Base-by-base conservation (phyloP, 2,888 invertebrate genomes). In the Spodoptera littoralis region DNA sequence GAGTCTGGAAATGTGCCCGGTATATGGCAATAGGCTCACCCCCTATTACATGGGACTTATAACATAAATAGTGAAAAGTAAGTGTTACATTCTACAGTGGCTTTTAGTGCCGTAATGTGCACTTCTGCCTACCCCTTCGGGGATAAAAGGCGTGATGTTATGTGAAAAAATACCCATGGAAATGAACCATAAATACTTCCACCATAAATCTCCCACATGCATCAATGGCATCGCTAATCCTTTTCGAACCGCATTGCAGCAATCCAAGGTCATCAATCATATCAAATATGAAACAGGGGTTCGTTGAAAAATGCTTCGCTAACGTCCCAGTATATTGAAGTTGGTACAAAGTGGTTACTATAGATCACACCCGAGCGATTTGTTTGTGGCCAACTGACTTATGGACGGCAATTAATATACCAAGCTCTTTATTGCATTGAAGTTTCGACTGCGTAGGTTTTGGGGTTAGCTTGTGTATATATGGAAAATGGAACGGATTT, bases 351-450 rank as follows among this genome's bases (percentile, higher is more conserved):
- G 82, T 84, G 83, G 81, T 80, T 60, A 67, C 76, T 51, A 85
- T 87, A 85, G 81, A 88, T 89, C 88, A 88, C 77, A 73, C 66
- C 77, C 73, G 54, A 73, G 77, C 84, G 80, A 90, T 90, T 89
- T 88, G 88, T 89, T 86, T 86, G 90, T 77, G 90, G 90, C 70
- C 56, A 60, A 62, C 65, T 88, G 89, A 89, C 79, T 82, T 82
- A 89, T 88, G 77, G 75, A 53, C 60, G n/a, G 69, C 89, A 80
- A 90, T 90, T 88, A 87, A 89, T 89, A 87, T 82, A 73, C 67
- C 70, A 48, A 70, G 72, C 72, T 78, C 82, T 84, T 87, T 89
- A 88, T 88, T 89, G 87, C 87, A 77, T 82, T 76, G 71, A 77
- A 73, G 72, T 69, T 75, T 67, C 60, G 43, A 54, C 50, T 64